A percentile compares a stretch with the other conserved stretches of the same genome.
phyloP scores from a whole-genome alignment of 2,797 vertebrate genomes.

The Paratrypauchen microcephalus region DNA sequence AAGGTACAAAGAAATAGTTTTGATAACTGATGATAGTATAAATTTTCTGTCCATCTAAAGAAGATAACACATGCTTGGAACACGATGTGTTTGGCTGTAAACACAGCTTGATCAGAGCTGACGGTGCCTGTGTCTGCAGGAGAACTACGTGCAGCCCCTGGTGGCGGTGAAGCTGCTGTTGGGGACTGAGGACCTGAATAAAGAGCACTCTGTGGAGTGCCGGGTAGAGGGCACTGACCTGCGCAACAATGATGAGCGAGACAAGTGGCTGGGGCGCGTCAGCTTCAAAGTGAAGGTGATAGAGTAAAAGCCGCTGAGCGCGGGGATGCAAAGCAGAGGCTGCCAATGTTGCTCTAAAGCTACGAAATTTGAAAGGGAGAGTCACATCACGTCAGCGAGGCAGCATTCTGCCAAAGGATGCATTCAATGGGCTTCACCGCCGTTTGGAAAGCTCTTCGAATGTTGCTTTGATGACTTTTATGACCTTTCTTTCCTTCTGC shows the following conservation, averaged over 20 bases:
- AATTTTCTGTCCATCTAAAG: no score
- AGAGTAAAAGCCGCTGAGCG: conserved; percentile 66
- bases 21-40: no score
- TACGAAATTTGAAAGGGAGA: conserved; percentile 50
- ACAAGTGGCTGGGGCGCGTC: conserved; percentile 94
- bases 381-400: conserved; percentile 62
- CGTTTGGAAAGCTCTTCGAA: conserved; percentile 14
- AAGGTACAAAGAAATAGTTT: background rate
- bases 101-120: background rate
- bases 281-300: conserved; percentile 85
- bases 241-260: conserved; percentile 87
- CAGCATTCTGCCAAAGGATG: conserved; percentile 31
- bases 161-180: conserved; percentile 89
- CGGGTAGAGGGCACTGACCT: conserved; percentile 87
- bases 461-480: conserved; percentile 65
- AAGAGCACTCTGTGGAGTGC: conserved; percentile 87
- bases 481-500: conserved; percentile 65
- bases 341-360: conserved; percentile 46
- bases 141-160: conserved; percentile 88
- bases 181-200: conserved; percentile 76
- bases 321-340: conserved; percentile 47
- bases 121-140: conserved; percentile 65
- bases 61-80: no score
- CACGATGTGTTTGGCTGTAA: background rate
- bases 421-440: conserved; percentile 10